Percentiles rank a stretch among this genome's conserved stretches.
These are phyloP conservation scores for Idaea aversata DNA, from an alignment of 2,888 invertebrate species.

Conservation along the genomic window DNA sequence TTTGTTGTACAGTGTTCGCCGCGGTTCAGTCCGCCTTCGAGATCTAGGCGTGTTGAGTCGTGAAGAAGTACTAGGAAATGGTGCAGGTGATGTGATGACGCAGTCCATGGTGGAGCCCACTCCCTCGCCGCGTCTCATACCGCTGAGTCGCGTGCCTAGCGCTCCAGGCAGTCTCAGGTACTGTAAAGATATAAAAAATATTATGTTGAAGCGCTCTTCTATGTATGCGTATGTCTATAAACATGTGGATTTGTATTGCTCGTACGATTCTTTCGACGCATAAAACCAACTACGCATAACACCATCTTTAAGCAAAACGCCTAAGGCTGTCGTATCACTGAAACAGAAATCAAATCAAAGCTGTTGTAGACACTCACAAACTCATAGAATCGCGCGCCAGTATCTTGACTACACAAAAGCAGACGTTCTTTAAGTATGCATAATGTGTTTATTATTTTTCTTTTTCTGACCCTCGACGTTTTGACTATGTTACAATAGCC, in stretches of 20 bases:
- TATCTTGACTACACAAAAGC: neutral
- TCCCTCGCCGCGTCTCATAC: constrained; percentile 53
- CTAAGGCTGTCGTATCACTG: no score
- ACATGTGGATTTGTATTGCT: no score
- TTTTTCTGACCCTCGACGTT: no score
- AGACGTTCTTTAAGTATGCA: no score
- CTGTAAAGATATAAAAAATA: constrained; percentile 27
- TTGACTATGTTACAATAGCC: no score
- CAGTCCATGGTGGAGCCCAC: constrained; percentile 74
- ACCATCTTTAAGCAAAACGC: no score
- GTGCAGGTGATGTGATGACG: constrained; percentile 64
- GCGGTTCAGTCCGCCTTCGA: constrained; percentile 73
- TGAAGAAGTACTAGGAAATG: constrained; percentile 37
- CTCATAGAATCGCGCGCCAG: neutral
- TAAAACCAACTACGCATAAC: no score
- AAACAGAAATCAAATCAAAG: no score
- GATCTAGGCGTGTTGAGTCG: constrained; percentile 68
- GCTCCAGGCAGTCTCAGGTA: constrained; percentile 89
- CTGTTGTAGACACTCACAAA: no score
- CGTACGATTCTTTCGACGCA: no score
- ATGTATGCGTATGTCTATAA: neutral
- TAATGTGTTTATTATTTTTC: no score
- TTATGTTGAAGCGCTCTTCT: neutral
- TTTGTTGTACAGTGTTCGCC: constrained; percentile 43
- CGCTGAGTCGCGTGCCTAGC: constrained; percentile 84